Evolutionary conservation across 2,888 invertebrate genomes (phyloP), one percentile per base, ranked within the genome.

Genomic region (Drosophila emarginata): DNA sequence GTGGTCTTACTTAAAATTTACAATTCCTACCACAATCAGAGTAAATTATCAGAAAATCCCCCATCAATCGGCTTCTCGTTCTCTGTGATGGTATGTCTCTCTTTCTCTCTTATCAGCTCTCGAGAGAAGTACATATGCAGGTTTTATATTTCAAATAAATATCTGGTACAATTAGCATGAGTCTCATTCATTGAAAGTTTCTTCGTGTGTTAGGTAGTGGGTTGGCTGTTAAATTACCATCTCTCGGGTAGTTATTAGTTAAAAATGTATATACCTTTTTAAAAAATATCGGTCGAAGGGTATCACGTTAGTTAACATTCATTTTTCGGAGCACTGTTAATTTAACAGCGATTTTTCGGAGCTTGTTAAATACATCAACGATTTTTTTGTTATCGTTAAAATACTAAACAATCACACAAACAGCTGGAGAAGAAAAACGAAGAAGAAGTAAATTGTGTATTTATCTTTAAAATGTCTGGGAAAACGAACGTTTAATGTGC

Each of bases 401-500:
- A 18, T 36, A 54, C 32, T 23, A 36, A 28, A 28, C 14, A 2
- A 32, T 15, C 32, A 36, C 54, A 54, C 40, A 45, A 45, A 45
- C 45, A 45, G 45, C 45, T 45, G 45, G 45, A 39, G 6, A 39
- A n/a, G 39, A 39, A 39, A 39, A 51, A 51, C 18, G 39, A 23
- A 53, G 28, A 15, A 53, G 14, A 26, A 32, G 32, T 32, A 32
- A 32, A 26, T 54, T 45, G 14, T 45, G 54, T 26, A 32, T 54
- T 28, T 15, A 15, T 32, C 32, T 32, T 32, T 32, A 32, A 40
- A 70, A 70, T 59, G 40, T 52, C 14, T 67, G 56, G 53, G 36
- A 69, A 71, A 71, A 71, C 70, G 70, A 59, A 45, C 51, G 58
- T 45, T 62, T 68, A 62, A 32, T 32, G 45, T 40, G 36, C 14